Evolutionary conservation across 2,888 invertebrate species (phyloP), one percentile per base, ranked within the genome.

Genomic region (Sinhomidia bicolor): DNA sequence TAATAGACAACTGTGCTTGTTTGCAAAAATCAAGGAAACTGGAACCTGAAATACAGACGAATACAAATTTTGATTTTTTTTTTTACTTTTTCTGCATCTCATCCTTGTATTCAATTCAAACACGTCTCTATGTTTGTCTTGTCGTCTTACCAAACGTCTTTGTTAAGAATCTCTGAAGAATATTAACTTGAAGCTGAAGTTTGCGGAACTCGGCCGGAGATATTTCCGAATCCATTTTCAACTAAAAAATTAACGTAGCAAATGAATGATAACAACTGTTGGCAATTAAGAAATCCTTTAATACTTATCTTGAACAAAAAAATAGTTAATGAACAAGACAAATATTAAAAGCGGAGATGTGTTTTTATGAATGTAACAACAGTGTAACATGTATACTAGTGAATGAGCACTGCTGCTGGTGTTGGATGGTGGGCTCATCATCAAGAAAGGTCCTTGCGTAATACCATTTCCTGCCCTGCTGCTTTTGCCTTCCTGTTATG

Each of bases 21-120:
- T 88, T 88, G 17, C 88, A 88, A 44, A 88, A 88, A 4, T 88
- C 88, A 0, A 88, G 54, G 17, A 88, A 88, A 41, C 82, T 88
- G 36, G 88, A 88, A 51, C 88, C 88, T 88, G n/a, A 2, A 68
- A 29, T 20, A n/a, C n/a, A n/a, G n/a, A n/a, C n/a, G n/a, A n/a
- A n/a, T n/a, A n/a, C n/a, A n/a, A n/a, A n/a, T n/a, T n/a, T n/a
- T n/a, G n/a, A n/a, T n/a, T n/a, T n/a, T n/a, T n/a, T n/a, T n/a
- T n/a, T n/a, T n/a, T n/a, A n/a, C n/a, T n/a, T n/a, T n/a, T n/a
- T n/a, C n/a, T n/a, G n/a, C n/a, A n/a, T n/a, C n/a, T n/a, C n/a
- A n/a, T n/a, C n/a, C n/a, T n/a, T n/a, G 54, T 1, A 54, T 57
- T 14, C 4, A 51, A 51, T 65, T 44, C 10, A 36, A 44, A n/a